Base-by-base conservation (phyloP, 2,113 vertebrate genomes). In the Bagarius yarrelli region DNA sequence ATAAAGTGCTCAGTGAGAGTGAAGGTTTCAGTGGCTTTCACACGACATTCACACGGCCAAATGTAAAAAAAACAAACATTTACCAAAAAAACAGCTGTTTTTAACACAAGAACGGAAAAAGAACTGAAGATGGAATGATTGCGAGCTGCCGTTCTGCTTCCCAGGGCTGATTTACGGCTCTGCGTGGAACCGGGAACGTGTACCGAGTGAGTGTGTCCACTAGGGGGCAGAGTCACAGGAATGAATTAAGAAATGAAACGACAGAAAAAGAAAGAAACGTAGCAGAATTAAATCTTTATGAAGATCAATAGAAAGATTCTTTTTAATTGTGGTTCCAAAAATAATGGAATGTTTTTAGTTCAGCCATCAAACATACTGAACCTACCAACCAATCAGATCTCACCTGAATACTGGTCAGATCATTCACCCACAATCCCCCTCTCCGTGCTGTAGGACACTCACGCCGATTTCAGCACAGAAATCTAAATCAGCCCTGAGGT, bases 401-500 rank as follows among this genome's bases (percentile, higher is more conserved):
- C 36, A 44, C 23, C 66, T 15, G 36, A 8, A n/a, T 21, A 36
- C 23, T 2, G 23, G 18, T 60, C 59, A 8, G 32, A 15, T 18
- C 8, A 2, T 64, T 34, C 32, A 64, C 61, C 30, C 61, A 64
- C 18, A 63, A 34, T 32, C 61, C 61, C 60, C 30, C 14, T 23
- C 32, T 23, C 16, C 19, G 3, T 1, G 32, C 30, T 32, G 8
- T 9, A 21, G 50, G 76, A 78, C 76, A 73, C 2, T 44, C 75
- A 78, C 2, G n/a, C 11, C 18, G 13, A 77, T 70, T 40, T 69
- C 60, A 69, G 60, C 47, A 69, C 47, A 5, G 27, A 30, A 4
- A 66, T 50, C 25, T 36, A 44, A 63, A 57, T 61, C 75, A 75
- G 79, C 60, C 78, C 60, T 40, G 23, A 19, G 59, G 44, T 53